Conservation (phyloP, 37 sponge, comb jelly and placozoan genomes). For the Amphimedon queenslandica region DNA sequence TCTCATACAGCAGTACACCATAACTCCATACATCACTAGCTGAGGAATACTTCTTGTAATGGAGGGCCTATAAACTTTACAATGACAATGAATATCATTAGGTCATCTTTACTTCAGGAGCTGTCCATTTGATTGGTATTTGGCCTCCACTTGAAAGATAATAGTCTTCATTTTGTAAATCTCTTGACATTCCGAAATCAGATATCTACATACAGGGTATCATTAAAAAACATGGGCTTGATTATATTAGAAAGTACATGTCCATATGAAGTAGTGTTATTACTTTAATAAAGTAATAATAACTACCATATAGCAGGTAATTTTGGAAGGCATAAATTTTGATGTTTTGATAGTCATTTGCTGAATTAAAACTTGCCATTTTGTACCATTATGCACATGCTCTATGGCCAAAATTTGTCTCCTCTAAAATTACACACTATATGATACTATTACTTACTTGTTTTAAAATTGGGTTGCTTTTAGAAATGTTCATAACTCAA, state of each 20-base stretch:
- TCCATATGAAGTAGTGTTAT: too few species aligned
- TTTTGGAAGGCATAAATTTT: too few species aligned
- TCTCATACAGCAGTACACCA: constrained; percentile 22
- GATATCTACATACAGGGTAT: constrained; percentile 27
- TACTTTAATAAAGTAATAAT: not conserved
- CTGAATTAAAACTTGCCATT: too few species aligned
- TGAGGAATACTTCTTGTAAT: constrained; percentile 15
- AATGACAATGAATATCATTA: not conserved
- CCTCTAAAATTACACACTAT: too few species aligned
- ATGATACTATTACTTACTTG: too few species aligned
- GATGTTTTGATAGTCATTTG: too few species aligned
- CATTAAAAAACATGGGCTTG: too few species aligned
- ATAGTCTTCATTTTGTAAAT: constrained; percentile 13
- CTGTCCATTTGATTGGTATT: constrained; percentile 40
- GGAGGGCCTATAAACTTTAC: constrained; percentile 10
- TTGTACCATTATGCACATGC: too few species aligned
- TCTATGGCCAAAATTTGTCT: too few species aligned
- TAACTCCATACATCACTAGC: constrained; percentile 35
- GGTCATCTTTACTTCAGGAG: constrained; percentile 2
- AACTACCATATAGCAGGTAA: not conserved
- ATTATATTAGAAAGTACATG: too few species aligned
- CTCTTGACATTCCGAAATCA: constrained; percentile 42
- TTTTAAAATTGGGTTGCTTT: too few species aligned
- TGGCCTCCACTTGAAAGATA: constrained; percentile 21
- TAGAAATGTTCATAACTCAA: too few species aligned